Conservation (phyloP, 2,888 invertebrate genomes). For the Athripsodes cinereus region DNA sequence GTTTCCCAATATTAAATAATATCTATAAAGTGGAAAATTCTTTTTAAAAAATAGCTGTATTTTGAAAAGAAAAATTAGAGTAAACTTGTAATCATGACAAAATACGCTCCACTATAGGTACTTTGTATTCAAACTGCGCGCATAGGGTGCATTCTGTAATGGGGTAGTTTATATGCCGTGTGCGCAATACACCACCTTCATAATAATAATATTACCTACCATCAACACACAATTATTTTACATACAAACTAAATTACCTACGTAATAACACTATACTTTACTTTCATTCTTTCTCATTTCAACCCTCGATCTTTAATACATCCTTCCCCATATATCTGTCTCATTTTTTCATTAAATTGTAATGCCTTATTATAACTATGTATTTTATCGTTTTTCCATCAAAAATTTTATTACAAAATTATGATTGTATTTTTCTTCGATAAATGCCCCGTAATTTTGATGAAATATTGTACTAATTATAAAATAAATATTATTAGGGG, state of each 20-base stretch:
- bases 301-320: background rate
- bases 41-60: too few relatives aligned
- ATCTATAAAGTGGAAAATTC: too few relatives aligned
- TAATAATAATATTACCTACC: constrained; percentile 12
- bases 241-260: constrained; percentile 11
- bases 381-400: background rate
- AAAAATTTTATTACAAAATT: background rate
- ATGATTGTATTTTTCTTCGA: background rate
- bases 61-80: too few relatives aligned
- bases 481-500: too few relatives aligned
- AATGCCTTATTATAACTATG: background rate
- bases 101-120: background rate
- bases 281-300: background rate
- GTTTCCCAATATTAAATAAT: too few relatives aligned
- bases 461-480: background rate
- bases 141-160: constrained; percentile 21
- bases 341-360: background rate
- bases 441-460: background rate
- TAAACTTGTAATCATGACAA: too few relatives aligned
- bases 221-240: constrained; percentile 26
- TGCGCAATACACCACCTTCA: background rate
- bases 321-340: background rate
- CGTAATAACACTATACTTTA: background rate
- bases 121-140: background rate
- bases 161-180: constrained; percentile 22